Conservation (phyloP, 2,113 vertebrate genomes). For the Patagioenas fasciata region DNA sequence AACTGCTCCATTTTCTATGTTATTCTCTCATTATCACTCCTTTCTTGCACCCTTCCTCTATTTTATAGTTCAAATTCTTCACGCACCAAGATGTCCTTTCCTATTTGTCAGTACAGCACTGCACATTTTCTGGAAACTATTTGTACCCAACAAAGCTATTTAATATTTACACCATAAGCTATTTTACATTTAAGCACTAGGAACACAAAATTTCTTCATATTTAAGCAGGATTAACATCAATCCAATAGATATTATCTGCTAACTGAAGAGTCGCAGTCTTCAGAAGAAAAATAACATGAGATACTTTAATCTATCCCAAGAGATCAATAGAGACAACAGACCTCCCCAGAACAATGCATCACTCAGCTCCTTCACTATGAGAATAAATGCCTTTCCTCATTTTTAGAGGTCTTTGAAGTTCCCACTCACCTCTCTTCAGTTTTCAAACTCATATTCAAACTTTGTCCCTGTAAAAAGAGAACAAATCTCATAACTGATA, state of each 20-base stretch:
- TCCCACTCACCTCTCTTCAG: slow-evolving; percentile 74
- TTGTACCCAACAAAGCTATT: neutral
- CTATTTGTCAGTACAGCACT: neutral
- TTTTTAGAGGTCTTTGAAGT: neutral
- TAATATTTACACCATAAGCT: neutral
- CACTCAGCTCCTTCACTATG: neutral
- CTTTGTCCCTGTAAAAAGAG: slow-evolving; percentile 65
- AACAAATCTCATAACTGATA: neutral
- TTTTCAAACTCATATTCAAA: slow-evolving; percentile 68
- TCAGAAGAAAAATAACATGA: neutral
- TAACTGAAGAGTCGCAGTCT: neutral
- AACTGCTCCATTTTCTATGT: neutral
- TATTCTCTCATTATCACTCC: neutral
- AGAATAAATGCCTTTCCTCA: neutral
- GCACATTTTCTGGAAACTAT: neutral
- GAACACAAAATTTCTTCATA: neutral
- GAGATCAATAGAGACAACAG: neutral
- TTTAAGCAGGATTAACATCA: neutral
- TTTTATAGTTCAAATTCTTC: neutral
- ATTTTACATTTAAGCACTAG: neutral
- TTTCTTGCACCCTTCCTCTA: neutral
- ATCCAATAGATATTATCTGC: neutral
- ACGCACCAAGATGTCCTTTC: neutral
- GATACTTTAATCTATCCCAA: neutral
- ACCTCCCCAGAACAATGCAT: neutral